Percentiles rank a stretch among this genome's conserved stretches.
Conservation (phyloP, 2,888 invertebrate genomes). For the Cataglyphis cursor region DNA sequence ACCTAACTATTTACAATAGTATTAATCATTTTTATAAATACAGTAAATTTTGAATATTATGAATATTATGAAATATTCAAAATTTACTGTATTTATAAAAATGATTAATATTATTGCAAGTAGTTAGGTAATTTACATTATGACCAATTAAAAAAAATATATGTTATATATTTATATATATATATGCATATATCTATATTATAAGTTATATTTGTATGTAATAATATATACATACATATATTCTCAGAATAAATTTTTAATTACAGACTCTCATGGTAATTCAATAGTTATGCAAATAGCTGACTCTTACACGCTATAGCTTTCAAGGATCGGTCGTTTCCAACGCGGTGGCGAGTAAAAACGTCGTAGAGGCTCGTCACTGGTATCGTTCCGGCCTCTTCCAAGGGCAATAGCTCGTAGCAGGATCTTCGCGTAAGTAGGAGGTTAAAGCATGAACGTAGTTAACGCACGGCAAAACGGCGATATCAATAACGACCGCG, state of each 20-base stretch:
- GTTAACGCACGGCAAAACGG: constrained; percentile 59
- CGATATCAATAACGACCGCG: constrained; percentile 43
- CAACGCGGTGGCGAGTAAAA: neutral
- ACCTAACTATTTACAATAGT: neutral
- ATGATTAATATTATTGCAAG: no score
- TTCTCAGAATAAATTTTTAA: constrained; percentile 23
- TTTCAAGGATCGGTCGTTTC: constrained; percentile 32
- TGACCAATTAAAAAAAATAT: no score
- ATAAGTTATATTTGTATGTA: no score
- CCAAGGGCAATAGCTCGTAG: neutral
- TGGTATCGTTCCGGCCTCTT: neutral
- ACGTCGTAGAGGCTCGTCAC: neutral
- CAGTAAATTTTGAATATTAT: neutral
- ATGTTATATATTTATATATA: neutral
- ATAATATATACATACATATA: neutral
- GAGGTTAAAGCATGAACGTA: neutral
- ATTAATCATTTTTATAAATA: constrained; percentile 17
- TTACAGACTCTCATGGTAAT: neutral
- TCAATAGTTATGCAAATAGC: constrained; percentile 13
- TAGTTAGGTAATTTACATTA: no score
- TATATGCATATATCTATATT: neutral
- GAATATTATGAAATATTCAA: no score
- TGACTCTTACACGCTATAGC: neutral
- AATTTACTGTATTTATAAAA: no score
- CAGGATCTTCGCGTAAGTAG: neutral